Conservation (phyloP, 2,888 invertebrate genomes). For the Kryphioiulus occultus region DNA sequence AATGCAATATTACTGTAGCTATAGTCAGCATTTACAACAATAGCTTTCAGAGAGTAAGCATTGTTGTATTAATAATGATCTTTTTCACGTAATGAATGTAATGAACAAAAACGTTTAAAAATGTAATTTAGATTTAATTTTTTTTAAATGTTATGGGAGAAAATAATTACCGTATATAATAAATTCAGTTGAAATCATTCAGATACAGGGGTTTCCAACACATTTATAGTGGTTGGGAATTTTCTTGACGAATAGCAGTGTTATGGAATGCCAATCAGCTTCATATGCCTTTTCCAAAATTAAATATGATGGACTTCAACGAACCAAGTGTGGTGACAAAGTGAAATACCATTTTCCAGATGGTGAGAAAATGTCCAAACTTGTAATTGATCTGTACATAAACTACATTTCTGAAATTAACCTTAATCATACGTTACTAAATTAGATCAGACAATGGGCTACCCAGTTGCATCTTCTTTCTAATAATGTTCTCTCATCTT, state of each 20-base stretch:
- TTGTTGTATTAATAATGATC: too few relatives aligned
- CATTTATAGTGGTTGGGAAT: neutral
- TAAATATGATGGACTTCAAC: neutral
- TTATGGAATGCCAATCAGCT: neutral
- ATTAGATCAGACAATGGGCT: neutral
- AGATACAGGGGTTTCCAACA: neutral
- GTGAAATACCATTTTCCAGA: neutral
- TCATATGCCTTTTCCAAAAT: neutral
- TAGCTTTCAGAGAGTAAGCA: too few relatives aligned
- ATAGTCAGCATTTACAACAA: too few relatives aligned
- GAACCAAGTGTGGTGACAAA: neutral
- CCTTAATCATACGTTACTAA: neutral
- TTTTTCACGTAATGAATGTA: too few relatives aligned
- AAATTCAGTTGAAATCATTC: too few relatives aligned
- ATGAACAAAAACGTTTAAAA: too few relatives aligned
- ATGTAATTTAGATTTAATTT: too few relatives aligned
- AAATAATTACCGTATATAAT: too few relatives aligned
- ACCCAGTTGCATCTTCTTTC: neutral
- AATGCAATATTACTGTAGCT: neutral
- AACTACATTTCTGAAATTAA: too few relatives aligned
- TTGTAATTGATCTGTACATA: neutral
- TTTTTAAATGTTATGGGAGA: too few relatives aligned
- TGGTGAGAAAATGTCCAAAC: neutral
- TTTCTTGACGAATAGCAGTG: neutral
- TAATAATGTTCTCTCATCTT: too few relatives aligned